Evolutionary conservation across 2,797 vertebrate genomes (phyloP), one percentile per base, ranked within the genome.

Genomic region (Odontamblyopus lacepedii): DNA sequence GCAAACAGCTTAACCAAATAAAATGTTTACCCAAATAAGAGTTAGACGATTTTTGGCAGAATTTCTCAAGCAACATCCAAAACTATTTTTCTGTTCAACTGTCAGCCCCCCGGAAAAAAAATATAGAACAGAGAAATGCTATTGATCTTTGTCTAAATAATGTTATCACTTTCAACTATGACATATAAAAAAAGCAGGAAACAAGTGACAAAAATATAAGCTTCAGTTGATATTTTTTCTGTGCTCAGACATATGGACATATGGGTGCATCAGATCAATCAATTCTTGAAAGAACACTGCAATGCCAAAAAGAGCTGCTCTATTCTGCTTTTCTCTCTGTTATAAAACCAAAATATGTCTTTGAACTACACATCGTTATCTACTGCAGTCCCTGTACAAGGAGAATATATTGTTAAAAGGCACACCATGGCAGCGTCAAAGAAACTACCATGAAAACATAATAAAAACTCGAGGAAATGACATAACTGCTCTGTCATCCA

Each of bases 401-500:
- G 13, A 66, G 71, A 73, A 74, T 30, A 63, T 44, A 70, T 53
- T 59, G 51, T 67, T 51, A 66, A 61, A 75, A 74, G 44, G 3
- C 27, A 30, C 15, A 50, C 48, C 56, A 59, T 2, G 57, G 51
- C 70, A 79, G 61, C 8, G 16, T 38, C 72, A 19, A 11, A 41
- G 67, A 74, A 63, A 50, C 57, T 26, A 19, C 19, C 66, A 59
- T 11, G 27, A 66, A 66, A 67, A 78, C 69, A 67, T 59, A 29
- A 71, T 5, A 3, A 66, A 67, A 70, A 62, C 71, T 76, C 63
- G 64, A 56, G 41, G 41, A 79, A 88, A 88, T 86, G 69, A 69
- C 80, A 85, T 77, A 72, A 48, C 83, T 71, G 29, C 59, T 32
- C 27, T 19, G 59, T 61, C 59, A 84, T 83, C 82, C 8, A 0